These are phyloP conservation scores for Tenebrio molitor DNA, from an alignment of 1,140 invertebrate species.

Conservation along the genomic window DNA sequence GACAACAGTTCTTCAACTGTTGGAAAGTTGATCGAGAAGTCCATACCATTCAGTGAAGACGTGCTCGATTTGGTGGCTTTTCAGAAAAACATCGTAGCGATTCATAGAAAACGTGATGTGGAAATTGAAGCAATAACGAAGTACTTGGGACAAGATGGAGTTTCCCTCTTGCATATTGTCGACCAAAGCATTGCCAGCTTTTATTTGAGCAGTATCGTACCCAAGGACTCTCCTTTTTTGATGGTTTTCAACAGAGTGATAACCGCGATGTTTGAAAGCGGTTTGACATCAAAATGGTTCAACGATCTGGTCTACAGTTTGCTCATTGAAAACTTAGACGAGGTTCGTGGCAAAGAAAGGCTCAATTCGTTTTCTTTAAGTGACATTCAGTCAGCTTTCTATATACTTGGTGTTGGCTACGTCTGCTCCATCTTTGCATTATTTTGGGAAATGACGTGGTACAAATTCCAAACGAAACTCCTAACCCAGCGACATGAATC, in stretches of 20 bases:
- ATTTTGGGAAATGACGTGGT: not conserved
- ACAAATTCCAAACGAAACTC: too few species aligned
- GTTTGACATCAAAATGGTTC: constrained; percentile 43
- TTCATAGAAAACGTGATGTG: constrained; percentile 42
- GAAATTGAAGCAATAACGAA: constrained; percentile 12
- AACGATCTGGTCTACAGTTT: constrained; percentile 23
- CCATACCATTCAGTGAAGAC: not conserved
- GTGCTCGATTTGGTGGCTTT: constrained; percentile 13
- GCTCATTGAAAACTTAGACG: not conserved
- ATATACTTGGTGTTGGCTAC: not conserved
- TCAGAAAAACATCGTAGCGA: constrained; percentile 26
- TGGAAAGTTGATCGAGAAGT: not conserved
- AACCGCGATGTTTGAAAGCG: constrained; percentile 21
- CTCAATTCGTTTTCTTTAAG: constrained; percentile 21
- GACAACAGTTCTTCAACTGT: constrained; percentile 1
- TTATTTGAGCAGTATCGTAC: constrained; percentile 37
- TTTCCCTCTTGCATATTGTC: constrained; percentile 48
- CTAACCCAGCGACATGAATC: too few species aligned
- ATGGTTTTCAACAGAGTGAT: constrained; percentile 36
- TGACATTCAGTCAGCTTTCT: not conserved
- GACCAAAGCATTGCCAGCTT: constrained; percentile 35
- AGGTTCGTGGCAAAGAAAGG: not conserved
- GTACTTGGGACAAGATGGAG: constrained; percentile 14
- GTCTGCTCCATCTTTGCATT: not conserved
- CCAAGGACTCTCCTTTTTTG: constrained; percentile 47